Base-by-base conservation (phyloP, 1,140 invertebrate species). In the Aculops lycopersici region DNA sequence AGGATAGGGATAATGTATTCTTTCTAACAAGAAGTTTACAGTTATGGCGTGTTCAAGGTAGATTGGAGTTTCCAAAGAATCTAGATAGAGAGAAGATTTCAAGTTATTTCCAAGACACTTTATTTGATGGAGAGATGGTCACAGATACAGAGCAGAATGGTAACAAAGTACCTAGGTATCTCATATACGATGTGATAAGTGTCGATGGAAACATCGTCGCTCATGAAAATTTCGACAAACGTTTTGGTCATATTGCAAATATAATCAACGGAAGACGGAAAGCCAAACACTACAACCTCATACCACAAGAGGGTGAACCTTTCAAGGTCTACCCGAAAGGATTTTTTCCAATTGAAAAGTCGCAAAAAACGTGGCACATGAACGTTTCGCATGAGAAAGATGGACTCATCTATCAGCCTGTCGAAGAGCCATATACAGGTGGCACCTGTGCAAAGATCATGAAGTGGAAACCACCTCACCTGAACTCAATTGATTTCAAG, bases 111-210 rank as follows among this genome's bases (percentile, higher is more conserved):
- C 62, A 52, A 37, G 65, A 84, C 50, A 95, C 88, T 1, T 59
- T 97, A 13, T 51, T 97, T 14, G 92, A 98, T 64, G 86, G 86
- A 39, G 81, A 90, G 67, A 83, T 90, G 81, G 80, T 95, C 12
- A 74, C 92, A 44, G 80, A 84, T 53, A 21, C 19, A 21, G 74
- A 71, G 56, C 69, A 69, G 2, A 58, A 71, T 17, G 73, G 68
- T 0, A 48, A 53, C 40, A 52, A 68, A 20, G 70, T 74, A 46
- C 79, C 83, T 0, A 64, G 90, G 37, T 94, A 80, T 55, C 65
- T 98, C 31, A 77, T 83, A 4, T 99, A 98, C 52, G 92, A 99
- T 53, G 72, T 95, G 35, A 67, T 98, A 5, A 69, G 66, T 52
- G 77, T 75, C 50, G 70, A 83, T 48, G 68, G 68, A 2, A 58